These are phyloP conservation scores for Himalopsyche japonica DNA, from an alignment of 2,888 invertebrate species.

Conservation along the genomic window DNA sequence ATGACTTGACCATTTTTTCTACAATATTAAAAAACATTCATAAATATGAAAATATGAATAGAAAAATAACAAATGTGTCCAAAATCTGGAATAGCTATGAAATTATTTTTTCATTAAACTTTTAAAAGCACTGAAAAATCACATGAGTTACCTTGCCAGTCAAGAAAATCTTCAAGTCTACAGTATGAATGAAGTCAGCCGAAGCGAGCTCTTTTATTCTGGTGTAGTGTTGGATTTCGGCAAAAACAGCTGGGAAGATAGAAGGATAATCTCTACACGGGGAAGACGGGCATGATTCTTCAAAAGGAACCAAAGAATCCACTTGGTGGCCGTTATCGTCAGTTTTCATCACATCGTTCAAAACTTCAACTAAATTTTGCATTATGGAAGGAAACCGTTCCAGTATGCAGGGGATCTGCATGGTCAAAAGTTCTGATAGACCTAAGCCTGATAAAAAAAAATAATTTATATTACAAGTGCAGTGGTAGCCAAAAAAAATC, in stretches of 20 bases:
- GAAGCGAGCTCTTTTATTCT: slow-evolving; percentile 69
- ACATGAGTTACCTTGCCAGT: slow-evolving; percentile 64
- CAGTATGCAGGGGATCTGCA: slow-evolving; percentile 69
- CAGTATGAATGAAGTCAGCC: slow-evolving; percentile 79
- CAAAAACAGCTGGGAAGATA: not conserved
- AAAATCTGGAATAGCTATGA: too few relatives aligned
- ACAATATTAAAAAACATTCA: too few relatives aligned
- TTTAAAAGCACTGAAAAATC: not conserved
- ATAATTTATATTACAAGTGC: slow-evolving; percentile 44
- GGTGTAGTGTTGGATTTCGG: slow-evolving; percentile 74
- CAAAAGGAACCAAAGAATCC: slow-evolving; percentile 52
- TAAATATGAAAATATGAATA: too few relatives aligned
- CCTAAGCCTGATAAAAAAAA: slow-evolving; percentile 60
- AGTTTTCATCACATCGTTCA: slow-evolving; percentile 77
- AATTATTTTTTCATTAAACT: too few relatives aligned
- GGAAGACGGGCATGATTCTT: not conserved
- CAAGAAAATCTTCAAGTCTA: slow-evolving; percentile 72
- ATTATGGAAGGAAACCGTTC: slow-evolving; percentile 75
- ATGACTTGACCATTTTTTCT: too few relatives aligned
- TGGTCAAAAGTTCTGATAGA: slow-evolving; percentile 66
- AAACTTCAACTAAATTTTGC: slow-evolving; percentile 72
- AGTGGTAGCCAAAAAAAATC: too few relatives aligned
- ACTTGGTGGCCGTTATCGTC: slow-evolving; percentile 66
- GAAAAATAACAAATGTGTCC: too few relatives aligned
- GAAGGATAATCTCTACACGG: not conserved